Evolutionary conservation across 2,113 vertebrate genomes (phyloP).

Genomic region (Rattus rattus): DNA sequence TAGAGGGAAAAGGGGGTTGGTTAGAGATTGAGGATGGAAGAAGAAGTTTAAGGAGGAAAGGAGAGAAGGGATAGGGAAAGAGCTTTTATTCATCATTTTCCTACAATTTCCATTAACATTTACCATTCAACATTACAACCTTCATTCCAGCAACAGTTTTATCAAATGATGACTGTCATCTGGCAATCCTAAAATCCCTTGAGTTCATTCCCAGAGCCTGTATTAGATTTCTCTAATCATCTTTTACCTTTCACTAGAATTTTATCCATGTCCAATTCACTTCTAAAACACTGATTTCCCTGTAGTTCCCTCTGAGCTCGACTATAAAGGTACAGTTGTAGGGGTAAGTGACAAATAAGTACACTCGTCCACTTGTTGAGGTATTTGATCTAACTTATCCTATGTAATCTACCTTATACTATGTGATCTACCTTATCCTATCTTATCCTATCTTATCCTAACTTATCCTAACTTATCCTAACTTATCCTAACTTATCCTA

Average conservation of each 20-base stretch:
- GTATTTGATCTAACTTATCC: conserved; percentile 38
- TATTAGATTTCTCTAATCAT: conserved; percentile 48
- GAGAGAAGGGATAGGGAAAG: conserved; percentile 39
- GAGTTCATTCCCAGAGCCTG: conserved; percentile 56
- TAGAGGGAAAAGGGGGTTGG: not conserved
- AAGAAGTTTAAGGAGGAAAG: not conserved
- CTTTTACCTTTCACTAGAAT: conserved; percentile 56
- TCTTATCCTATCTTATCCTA: not conserved
- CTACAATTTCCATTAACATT: conserved; percentile 49
- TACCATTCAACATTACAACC: conserved; percentile 5
- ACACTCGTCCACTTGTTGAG: conserved; percentile 64
- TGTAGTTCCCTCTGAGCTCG: conserved; percentile 63
- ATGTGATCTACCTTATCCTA: conserved; percentile 55
- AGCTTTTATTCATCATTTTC: conserved; percentile 47
- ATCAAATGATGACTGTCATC: conserved; percentile 46
- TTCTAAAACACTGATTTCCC: conserved; percentile 56
- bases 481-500: not conserved
- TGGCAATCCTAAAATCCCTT: not conserved
- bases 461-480: not conserved
- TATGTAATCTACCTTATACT: not conserved
- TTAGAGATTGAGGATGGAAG: not conserved
- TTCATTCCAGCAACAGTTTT: not conserved
- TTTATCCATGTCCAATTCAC: conserved; percentile 47
- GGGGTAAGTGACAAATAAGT: conserved; percentile 62
- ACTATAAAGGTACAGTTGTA: conserved; percentile 47